phyloP scores from a whole-genome alignment of 2,888 invertebrate genomes.

The Pharmacophagus antenor region DNA sequence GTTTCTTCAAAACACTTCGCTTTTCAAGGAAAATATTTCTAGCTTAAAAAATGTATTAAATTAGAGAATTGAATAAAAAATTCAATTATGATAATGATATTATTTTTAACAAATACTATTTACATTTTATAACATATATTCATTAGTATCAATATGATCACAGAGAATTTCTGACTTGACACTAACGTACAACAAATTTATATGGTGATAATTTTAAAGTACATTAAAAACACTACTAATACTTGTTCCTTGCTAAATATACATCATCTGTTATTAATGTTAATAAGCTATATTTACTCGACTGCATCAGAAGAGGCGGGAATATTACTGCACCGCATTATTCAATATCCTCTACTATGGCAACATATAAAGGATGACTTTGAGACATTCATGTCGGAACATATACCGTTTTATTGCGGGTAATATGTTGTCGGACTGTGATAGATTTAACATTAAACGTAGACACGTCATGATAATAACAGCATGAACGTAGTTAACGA shows the following conservation, averaged over 20 bases:
- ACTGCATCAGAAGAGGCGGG: slow-evolving; percentile 18
- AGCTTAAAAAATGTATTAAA: too few relatives aligned
- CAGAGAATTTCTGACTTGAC: too few relatives aligned
- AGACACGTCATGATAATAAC: not conserved
- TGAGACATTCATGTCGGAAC: slow-evolving; percentile 1
- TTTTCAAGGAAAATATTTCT: too few relatives aligned
- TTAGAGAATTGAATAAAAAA: too few relatives aligned
- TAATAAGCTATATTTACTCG: slow-evolving; percentile 23
- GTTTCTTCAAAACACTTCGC: not conserved
- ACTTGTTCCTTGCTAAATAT: not conserved
- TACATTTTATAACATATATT: too few relatives aligned
- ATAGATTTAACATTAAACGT: not conserved
- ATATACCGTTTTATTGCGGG: slow-evolving; percentile 12
- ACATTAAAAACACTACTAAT: not conserved
- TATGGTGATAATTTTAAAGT: too few relatives aligned
- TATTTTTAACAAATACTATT: too few relatives aligned
- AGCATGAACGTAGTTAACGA: not conserved
- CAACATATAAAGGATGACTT: slow-evolving; percentile 5
- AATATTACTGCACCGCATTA: slow-evolving; percentile 10
- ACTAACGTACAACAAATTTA: too few relatives aligned
- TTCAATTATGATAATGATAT: too few relatives aligned
- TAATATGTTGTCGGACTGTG: not conserved
- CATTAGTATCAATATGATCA: too few relatives aligned
- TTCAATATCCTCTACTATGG: slow-evolving; percentile 19
- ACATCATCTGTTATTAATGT: slow-evolving; percentile 7